phyloP scores from a whole-genome alignment of 2,113 vertebrate genomes.

The Stercorarius parasiticus region DNA sequence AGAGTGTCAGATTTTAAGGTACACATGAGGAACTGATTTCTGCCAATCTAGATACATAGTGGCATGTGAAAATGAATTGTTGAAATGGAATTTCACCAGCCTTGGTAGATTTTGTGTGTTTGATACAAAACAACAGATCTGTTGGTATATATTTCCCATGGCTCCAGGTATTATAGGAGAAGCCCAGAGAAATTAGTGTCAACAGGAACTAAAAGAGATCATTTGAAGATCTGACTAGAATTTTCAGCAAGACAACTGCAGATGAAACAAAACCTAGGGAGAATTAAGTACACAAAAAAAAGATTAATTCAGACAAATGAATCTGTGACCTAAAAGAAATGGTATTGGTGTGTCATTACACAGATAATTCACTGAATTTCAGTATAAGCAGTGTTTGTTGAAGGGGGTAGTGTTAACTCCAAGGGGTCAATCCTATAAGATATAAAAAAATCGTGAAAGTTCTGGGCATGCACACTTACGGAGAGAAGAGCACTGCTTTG shows the following conservation, averaged over 20 bases:
- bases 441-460: neutral
- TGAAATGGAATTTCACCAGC: neutral
- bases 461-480: neutral
- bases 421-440: neutral
- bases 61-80: neutral
- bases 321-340: neutral
- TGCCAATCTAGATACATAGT: neutral
- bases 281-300: neutral
- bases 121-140: neutral
- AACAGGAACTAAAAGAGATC: neutral
- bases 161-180: neutral
- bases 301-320: neutral
- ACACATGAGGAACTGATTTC: neutral
- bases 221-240: neutral
- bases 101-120: neutral
- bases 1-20: neutral
- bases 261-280: neutral
- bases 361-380: neutral
- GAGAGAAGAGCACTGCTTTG: neutral
- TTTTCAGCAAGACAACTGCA: neutral
- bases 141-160: neutral
- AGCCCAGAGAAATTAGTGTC: neutral
- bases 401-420: neutral
- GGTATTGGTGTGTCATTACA: neutral
- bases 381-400: neutral